These are phyloP conservation scores for Cosmia pyralina DNA, from an alignment of 2,888 invertebrate genomes.

Conservation along the genomic window DNA sequence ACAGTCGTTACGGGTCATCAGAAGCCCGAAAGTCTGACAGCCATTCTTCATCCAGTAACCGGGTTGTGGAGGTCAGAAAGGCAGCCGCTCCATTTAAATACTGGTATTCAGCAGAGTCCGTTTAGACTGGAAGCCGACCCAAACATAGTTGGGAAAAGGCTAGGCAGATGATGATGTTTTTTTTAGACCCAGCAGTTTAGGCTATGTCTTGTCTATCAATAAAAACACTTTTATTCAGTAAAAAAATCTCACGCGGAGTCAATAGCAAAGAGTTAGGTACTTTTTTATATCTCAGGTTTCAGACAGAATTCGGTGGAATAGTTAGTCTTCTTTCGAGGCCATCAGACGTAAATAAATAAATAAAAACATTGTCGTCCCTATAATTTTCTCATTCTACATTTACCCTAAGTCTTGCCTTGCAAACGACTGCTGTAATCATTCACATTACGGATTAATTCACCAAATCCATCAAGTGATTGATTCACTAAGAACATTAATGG, in stretches of 20 bases:
- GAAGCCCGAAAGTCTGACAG: no score
- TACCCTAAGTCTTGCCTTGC: slow-evolving; percentile 58
- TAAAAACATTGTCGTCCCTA: not conserved
- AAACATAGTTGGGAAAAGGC: no score
- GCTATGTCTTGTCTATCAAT: not conserved
- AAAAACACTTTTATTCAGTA: not conserved
- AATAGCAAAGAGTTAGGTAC: not conserved
- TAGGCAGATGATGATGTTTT: no score
- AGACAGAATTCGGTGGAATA: not conserved
- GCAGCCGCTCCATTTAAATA: no score
- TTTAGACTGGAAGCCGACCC: no score
- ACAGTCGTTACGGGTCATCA: no score
- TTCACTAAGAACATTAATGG: slow-evolving; percentile 58
- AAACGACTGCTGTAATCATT: slow-evolving; percentile 54
- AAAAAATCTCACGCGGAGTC: not conserved
- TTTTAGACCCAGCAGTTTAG: not conserved
- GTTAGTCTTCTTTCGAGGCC: not conserved
- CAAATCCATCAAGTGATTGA: slow-evolving; percentile 64
- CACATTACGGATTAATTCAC: slow-evolving; percentile 57
- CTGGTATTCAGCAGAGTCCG: no score
- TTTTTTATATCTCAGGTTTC: not conserved
- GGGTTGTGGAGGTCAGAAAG: no score
- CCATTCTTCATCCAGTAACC: no score
- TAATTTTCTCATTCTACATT: slow-evolving; percentile 20
- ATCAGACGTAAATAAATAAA: not conserved